Base-by-base conservation (phyloP, 2,888 invertebrate species). In the Anaspis maculata region DNA sequence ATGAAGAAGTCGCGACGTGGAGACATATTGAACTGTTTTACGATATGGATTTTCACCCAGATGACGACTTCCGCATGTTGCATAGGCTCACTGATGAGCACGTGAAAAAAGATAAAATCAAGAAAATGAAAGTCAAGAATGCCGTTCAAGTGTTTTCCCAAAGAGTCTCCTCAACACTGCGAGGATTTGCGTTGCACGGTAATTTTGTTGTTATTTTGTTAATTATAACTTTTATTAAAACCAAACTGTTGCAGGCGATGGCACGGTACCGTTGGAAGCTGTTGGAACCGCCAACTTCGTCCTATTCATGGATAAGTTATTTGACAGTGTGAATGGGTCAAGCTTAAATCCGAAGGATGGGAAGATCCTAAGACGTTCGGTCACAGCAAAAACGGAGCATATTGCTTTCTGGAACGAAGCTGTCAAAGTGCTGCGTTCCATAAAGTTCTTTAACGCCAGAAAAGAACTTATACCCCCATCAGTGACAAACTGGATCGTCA, bases 101-200 rank as follows among this genome's bases (percentile, higher is more conserved):
- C 24, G 24, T 24, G 7, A 24, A 9, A 24, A 9, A 11, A 5
- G 11, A 24, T 9, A 9, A 11, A 24, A 24, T 24, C 11, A 24
- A 24, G 24, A 24, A 24, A 10, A 24, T 24, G 24, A 24, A 24
- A 10, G 24, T 24, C 6, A 24, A 24, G 10, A 9, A 24, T 24
- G 24, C 24, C 5, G 24, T 10, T 4, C 24, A 24, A 10, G 24
- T 24, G 11, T 24, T 24, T 24, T 24, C 24, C 10, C 24, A 24
- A 4, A 5, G 11, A 10, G 24, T 24, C 11, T 10, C 5, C 6
- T 9, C 7, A 4, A 10, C 11, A 5, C 5, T 24, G 24, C 5
- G 24, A 24, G 24, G 24, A 4, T 11, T 24, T 4, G 11, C 10
- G 10, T 5, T 7, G 5, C 24, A 24, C 10, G 24, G 24, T 24